phyloP scores from a whole-genome alignment of 2,113 vertebrate genomes.

The Oncorhynchus nerka region DNA sequence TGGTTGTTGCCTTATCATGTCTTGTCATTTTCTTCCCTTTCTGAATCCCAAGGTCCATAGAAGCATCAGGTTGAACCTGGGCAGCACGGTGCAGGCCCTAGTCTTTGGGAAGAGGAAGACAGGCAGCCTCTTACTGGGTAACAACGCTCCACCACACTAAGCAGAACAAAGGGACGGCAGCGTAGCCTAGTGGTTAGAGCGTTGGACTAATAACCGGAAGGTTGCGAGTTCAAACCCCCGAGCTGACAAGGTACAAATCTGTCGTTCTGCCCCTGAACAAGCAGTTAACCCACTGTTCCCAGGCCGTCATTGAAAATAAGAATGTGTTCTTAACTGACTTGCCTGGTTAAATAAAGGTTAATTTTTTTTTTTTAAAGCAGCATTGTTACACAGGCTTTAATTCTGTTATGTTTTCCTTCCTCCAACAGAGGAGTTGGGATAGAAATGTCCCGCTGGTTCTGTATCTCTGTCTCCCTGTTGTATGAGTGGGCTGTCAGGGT shows the following conservation, averaged over 20 bases:
- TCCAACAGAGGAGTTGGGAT: not conserved
- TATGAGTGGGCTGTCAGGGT: not conserved
- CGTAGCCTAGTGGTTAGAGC: too few relatives aligned
- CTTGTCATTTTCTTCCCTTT: not conserved
- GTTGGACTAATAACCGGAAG: too few relatives aligned
- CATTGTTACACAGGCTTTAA: not conserved
- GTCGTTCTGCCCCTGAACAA: too few relatives aligned
- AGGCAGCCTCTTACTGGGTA: not conserved
- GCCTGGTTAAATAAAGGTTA: too few relatives aligned
- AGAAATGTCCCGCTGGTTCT: not conserved
- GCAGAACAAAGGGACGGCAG: too few relatives aligned
- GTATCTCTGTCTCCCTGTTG: not conserved
- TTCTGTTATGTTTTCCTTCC: not conserved
- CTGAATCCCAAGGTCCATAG: not conserved
- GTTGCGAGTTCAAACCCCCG: too few relatives aligned
- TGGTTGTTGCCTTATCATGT: not conserved
- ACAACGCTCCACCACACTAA: not conserved
- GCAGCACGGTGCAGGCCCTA: not conserved
- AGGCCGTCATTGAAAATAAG: too few relatives aligned
- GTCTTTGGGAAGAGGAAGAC: not conserved
- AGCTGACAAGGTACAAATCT: too few relatives aligned
- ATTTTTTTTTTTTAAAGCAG: too few relatives aligned
- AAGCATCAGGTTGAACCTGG: not conserved
- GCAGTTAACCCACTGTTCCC: too few relatives aligned
- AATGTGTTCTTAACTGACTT: too few relatives aligned